Conservation (phyloP, 2,888 invertebrate genomes). For the Caenorhabditis sinica region DNA sequence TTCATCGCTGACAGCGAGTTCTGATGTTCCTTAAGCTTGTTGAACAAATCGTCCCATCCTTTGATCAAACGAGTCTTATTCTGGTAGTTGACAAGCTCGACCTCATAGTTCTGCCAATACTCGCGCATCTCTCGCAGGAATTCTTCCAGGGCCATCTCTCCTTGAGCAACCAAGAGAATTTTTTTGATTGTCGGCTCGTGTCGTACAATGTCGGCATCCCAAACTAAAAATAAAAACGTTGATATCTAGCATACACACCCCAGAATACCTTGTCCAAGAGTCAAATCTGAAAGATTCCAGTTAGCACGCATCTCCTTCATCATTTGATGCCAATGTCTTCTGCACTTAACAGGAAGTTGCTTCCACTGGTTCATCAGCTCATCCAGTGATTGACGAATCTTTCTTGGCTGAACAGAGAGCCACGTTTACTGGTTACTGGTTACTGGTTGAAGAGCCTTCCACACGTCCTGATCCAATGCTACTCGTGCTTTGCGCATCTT, state of each 20-base stretch:
- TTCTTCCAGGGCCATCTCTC: conserved; percentile 99
- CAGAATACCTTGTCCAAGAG: conserved; percentile 83
- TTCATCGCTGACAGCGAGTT: conserved; percentile 99
- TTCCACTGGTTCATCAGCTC: conserved; percentile 92
- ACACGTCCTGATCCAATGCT: conserved; percentile 92
- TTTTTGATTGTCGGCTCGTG: conserved; percentile 96
- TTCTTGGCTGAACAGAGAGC: conserved; percentile 98
- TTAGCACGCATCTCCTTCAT: conserved; percentile 95
- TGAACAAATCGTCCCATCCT: conserved; percentile 99
- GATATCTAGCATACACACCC: too few relatives aligned
- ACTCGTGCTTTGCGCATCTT: conserved; percentile 84
- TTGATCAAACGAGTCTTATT: conserved; percentile 96
- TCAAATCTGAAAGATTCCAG: conserved; percentile 95
- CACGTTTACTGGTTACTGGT: conserved; percentile 97
- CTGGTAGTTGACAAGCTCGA: conserved; percentile 98
- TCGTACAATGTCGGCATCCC: conserved; percentile 95
- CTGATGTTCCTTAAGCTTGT: conserved; percentile 99
- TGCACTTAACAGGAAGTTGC: conserved; percentile 93
- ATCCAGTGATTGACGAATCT: conserved; percentile 96
- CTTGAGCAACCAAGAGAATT: conserved; percentile 97
- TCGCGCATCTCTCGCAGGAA: conserved; percentile 99
- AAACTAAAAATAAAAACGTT: conserved; percentile 88
- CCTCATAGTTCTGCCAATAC: conserved; percentile 98
- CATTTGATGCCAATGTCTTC: conserved; percentile 98
- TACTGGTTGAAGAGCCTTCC: conserved; percentile 87